Evolutionary conservation across 2,888 invertebrate genomes (phyloP).

Genomic region (Peribatodes rhomboidaria): DNA sequence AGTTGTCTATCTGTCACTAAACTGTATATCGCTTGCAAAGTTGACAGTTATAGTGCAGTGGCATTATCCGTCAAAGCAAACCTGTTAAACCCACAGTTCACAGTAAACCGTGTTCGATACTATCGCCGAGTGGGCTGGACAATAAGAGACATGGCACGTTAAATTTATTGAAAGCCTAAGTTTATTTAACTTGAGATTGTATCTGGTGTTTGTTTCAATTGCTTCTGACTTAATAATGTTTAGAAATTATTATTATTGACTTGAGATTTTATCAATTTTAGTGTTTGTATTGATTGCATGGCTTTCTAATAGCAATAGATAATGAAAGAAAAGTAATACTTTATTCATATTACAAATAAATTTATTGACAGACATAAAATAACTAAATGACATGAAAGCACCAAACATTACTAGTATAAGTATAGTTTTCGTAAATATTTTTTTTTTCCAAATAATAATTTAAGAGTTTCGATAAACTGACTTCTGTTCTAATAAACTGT

Average conservation of each 20-base stretch:
- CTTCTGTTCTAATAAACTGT: not conserved
- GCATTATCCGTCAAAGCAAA: constrained; percentile 2
- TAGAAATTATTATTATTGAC: constrained; percentile 14
- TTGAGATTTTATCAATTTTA: not conserved
- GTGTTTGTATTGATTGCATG: not conserved
- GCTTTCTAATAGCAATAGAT: constrained; percentile 1
- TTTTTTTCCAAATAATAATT: too few relatives aligned
- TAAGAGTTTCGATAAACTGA: too few relatives aligned
- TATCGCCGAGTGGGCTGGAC: constrained; percentile 50
- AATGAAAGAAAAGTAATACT: not conserved
- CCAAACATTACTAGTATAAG: too few relatives aligned
- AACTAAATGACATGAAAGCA: not conserved
- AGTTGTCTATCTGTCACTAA: not conserved
- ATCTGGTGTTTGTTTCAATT: constrained; percentile 16
- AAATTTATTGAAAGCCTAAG: constrained; percentile 18
- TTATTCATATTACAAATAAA: not conserved
- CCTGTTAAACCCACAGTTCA: constrained; percentile 9
- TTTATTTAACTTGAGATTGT: constrained; percentile 17
- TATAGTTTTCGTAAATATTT: too few relatives aligned
- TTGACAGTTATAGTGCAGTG: not conserved
- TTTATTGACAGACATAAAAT: not conserved
- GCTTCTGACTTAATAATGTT: constrained; percentile 11
- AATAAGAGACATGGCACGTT: constrained; percentile 13
- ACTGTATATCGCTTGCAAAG: not conserved
- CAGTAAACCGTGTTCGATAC: constrained; percentile 27